Base-by-base conservation (phyloP, 2,113 vertebrate species). In the Microtus montanus region DNA sequence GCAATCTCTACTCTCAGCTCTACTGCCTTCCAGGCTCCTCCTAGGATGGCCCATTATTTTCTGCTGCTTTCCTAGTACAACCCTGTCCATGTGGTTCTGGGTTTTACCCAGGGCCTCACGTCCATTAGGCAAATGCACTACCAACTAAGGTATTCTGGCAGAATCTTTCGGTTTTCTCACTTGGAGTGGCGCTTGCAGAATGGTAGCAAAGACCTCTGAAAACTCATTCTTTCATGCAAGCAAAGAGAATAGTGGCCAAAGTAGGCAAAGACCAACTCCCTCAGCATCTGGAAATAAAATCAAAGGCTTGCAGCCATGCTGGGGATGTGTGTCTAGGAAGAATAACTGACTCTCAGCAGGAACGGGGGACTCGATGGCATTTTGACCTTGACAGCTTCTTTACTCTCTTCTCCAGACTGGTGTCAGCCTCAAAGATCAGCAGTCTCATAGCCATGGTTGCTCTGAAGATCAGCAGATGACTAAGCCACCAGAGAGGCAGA, bases 271-370 rank as follows among this genome's bases (percentile, higher is more conserved):
- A 82, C 19, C 26, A 83, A 61, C 33, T 87, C 87, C 80, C 77
- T 74, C 22, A 87, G 75, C 79, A 68, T 84, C 82, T 86, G n/a
- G 73, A 80, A 78, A 87, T 94, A 87, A 91, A 85, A 85, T 52
- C 44, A 78, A 89, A 96, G 68, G 30, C 83, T 49, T 47, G 7
- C 79, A 87, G 44, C 33, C n/a, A 63, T 86, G 15, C n/a, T 41
- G 64, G 35, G 47, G 94, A 66, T 79, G 5, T 87, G 66, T 87
- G 38, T 30, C 80, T 8, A 35, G 52, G 54, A 82, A 92, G 87
- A 88, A 87, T 2, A 66, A 44, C 44, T 19, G 15, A 83, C 64
- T 89, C 63, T 91, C 44, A 41, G 24, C 13, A 82, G 80, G 83
- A 89, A 77, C 11, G 38, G 33, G 19, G 77, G 80, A 13, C 13